phyloP scores from a whole-genome alignment of 2,113 vertebrate species.

The Chloropsis hardwickii region DNA sequence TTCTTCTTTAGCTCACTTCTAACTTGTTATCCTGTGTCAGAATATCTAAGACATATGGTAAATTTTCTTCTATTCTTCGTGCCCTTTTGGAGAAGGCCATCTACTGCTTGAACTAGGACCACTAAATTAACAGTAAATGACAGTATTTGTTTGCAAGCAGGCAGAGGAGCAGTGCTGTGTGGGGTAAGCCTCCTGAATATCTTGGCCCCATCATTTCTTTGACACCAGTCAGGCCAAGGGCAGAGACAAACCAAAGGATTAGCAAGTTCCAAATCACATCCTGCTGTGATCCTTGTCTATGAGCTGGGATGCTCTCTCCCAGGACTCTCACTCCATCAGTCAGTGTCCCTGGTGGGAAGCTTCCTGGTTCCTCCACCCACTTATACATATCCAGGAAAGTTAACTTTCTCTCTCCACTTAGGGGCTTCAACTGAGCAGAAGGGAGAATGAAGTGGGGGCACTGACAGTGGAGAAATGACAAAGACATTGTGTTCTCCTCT shows the following conservation, averaged over 20 bases:
- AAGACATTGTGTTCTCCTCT: background rate
- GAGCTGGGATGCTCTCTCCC: background rate
- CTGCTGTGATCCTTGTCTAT: background rate
- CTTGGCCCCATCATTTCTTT: background rate
- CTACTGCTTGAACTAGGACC: background rate
- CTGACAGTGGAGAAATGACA: background rate
- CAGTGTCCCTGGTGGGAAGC: background rate
- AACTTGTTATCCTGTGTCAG: background rate
- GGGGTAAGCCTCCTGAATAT: background rate
- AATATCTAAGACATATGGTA: background rate
- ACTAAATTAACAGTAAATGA: background rate
- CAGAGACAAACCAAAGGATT: background rate
- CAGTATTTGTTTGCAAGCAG: background rate
- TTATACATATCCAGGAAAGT: background rate
- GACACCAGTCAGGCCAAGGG: background rate
- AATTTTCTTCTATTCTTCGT: background rate
- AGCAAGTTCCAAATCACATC: background rate
- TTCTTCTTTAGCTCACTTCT: background rate
- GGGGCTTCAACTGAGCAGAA: background rate
- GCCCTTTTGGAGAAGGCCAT: background rate
- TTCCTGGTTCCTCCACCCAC: background rate
- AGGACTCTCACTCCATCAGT: background rate
- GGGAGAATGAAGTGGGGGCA: background rate
- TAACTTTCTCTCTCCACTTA: background rate
- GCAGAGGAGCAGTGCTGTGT: background rate